Conservation (phyloP, 2,113 vertebrate genomes). For the Ailurus styani region DNA sequence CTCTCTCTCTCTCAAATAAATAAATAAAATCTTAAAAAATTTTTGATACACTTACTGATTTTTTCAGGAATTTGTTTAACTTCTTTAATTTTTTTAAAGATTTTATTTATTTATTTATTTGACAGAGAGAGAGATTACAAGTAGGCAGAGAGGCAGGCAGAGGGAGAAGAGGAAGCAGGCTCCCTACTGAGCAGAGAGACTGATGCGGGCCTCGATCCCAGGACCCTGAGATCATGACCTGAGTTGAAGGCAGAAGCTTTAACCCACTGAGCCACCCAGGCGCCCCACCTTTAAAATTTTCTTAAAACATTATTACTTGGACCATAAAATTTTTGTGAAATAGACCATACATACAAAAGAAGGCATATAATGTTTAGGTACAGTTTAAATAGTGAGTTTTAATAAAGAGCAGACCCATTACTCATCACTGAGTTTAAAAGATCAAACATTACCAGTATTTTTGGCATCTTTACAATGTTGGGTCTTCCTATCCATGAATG, state of each 20-base stretch:
- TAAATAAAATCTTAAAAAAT: background rate
- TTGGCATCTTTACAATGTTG: background rate
- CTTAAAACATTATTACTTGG: background rate
- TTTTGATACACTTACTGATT: background rate
- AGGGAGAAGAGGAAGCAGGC: too few relatives aligned
- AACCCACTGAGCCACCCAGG: too few relatives aligned
- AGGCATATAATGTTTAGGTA: background rate
- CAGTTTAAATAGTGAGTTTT: background rate
- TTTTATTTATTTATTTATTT: too few relatives aligned
- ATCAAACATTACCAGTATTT: background rate
- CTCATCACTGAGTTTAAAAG: background rate
- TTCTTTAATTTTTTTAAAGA: too few relatives aligned
- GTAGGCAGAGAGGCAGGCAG: too few relatives aligned
- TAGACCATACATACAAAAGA: background rate
- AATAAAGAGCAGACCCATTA: background rate
- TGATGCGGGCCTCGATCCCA: too few relatives aligned
- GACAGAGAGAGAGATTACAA: too few relatives aligned
- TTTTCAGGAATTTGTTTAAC: background rate
- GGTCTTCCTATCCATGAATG: background rate
- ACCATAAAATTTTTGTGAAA: conserved; percentile 12
- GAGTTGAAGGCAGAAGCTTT: too few relatives aligned
- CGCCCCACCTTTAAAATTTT: conserved; percentile 11
- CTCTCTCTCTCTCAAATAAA: background rate
- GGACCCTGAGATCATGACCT: too few relatives aligned
- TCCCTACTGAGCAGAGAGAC: too few relatives aligned